Conservation (phyloP, 2,888 invertebrate genomes). For the Diarsia mendica region DNA sequence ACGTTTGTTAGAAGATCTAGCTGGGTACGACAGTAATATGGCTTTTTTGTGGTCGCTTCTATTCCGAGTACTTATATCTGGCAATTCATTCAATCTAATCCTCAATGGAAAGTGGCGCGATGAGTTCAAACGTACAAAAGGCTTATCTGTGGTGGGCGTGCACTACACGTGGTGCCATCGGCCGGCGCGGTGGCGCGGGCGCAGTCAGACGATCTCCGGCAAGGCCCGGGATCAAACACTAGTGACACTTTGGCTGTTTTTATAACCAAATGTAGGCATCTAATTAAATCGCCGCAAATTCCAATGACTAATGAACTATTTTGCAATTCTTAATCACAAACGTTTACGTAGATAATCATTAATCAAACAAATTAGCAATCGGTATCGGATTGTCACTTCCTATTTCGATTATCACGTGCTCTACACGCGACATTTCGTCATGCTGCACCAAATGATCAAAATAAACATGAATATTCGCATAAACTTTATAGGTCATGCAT, state of each 20-base stretch:
- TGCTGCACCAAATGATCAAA: constrained; percentile 11
- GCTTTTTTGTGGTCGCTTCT: constrained; percentile 3
- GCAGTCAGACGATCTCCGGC: constrained; percentile 15
- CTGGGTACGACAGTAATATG: neutral
- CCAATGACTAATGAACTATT: constrained; percentile 20
- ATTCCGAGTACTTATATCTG: constrained; percentile 12
- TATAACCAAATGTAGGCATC: neutral
- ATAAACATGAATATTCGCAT: neutral
- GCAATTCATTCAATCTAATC: constrained; percentile 45
- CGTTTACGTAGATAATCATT: constrained; percentile 3
- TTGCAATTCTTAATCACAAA: constrained; percentile 14
- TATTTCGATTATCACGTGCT: constrained; percentile 8
- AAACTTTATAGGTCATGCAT: neutral
- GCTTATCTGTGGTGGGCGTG: constrained; percentile 55
- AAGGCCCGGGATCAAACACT: constrained; percentile 25
- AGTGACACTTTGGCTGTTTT: constrained; percentile 23
- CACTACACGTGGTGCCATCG: constrained; percentile 46
- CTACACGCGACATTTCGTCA: constrained; percentile 3
- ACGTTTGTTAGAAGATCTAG: neutral
- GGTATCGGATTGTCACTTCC: constrained; percentile 4
- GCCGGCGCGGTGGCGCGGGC: constrained; percentile 24
- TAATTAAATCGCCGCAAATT: constrained; percentile 20
- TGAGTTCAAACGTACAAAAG: constrained; percentile 59
- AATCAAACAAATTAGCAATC: neutral
- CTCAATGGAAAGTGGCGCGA: constrained; percentile 55